A percentile compares a stretch with the other conserved stretches of the same genome.
phyloP scores from a whole-genome alignment of 1,140 invertebrate genomes.

The Tetranychus urticae region DNA sequence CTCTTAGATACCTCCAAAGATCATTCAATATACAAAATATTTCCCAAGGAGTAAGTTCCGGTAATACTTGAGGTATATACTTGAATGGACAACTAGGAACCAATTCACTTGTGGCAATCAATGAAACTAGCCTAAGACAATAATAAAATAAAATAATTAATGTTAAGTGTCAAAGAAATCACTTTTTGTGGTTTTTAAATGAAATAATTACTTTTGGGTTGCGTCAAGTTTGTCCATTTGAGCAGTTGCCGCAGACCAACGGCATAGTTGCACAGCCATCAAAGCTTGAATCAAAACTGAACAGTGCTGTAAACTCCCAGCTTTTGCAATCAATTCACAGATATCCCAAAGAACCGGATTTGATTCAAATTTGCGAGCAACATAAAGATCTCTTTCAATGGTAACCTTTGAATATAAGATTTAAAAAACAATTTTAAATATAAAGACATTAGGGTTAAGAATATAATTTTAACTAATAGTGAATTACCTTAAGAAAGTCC shows the following conservation, averaged over 20 bases:
- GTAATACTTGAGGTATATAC: conserved; percentile 1
- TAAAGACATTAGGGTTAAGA: not conserved
- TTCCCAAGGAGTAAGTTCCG: conserved; percentile 4
- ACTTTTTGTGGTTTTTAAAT: not conserved
- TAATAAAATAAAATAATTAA: not conserved
- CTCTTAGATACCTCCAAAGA: conserved; percentile 7
- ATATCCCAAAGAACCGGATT: conserved; percentile 9
- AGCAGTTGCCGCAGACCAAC: conserved; percentile 6
- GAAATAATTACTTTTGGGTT: conserved; percentile 4
- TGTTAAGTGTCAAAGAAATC: not conserved
- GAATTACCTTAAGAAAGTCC: conserved; percentile 8
- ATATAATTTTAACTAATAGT: not conserved
- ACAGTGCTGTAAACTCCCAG: conserved; percentile 1
- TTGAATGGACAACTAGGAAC: conserved; percentile 7
- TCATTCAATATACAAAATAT: conserved; percentile 9
- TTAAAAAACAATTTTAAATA: too few relatives aligned
- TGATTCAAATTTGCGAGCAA: conserved; percentile 5
- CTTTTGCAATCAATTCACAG: conserved; percentile 2
- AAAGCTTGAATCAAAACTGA: conserved; percentile 5
- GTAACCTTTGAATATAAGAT: conserved; percentile 2
- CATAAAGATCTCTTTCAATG: conserved; percentile 8
- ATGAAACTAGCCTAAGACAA: not conserved
- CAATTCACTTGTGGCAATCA: conserved; percentile 8
- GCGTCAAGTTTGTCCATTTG: not conserved
- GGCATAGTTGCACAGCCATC: conserved; percentile 7